These are phyloP conservation scores for Scolanthus callimorphus DNA, from an alignment of 92 coral and sea anemone species.

Conservation along the genomic window DNA sequence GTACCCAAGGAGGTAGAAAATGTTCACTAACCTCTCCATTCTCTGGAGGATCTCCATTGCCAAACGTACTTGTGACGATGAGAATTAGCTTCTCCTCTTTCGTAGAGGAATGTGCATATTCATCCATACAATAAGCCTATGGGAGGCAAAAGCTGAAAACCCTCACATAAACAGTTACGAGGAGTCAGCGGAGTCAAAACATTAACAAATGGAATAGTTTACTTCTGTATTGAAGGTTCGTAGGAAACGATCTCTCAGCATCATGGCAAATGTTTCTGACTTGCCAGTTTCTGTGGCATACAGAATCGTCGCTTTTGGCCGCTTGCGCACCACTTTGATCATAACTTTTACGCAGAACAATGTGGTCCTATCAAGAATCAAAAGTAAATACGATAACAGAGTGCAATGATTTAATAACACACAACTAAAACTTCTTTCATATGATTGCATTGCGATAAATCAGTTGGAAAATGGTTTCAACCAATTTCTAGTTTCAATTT, in stretches of 20 bases:
- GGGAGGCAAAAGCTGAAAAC: neutral
- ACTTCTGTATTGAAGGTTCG: constrained; percentile 97
- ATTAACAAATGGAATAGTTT: too few species aligned
- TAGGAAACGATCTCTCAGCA: constrained; percentile 86
- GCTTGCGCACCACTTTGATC: constrained; percentile 93
- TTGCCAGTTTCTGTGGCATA: constrained; percentile 99
- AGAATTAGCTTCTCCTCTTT: constrained; percentile 91
- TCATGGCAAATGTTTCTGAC: constrained; percentile 93
- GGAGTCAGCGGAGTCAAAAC: too few species aligned
- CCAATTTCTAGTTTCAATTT: too few species aligned
- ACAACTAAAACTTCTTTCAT: too few species aligned
- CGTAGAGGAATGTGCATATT: constrained; percentile 79
- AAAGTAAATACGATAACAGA: too few species aligned
- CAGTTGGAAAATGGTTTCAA: too few species aligned
- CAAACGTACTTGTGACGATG: constrained; percentile 96
- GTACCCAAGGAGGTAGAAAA: too few species aligned
- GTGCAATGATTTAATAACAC: too few species aligned
- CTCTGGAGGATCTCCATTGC: constrained; percentile 98
- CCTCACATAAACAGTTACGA: too few species aligned
- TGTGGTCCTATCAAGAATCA: constrained; percentile 89
- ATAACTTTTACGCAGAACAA: constrained; percentile 90
- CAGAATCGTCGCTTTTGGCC: constrained; percentile 87
- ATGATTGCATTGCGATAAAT: too few species aligned
- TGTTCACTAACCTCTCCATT: constrained; percentile 83
- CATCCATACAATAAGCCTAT: constrained; percentile 83